Conservation (phyloP, 1,140 invertebrate species). For the Ceratina australensis region DNA sequence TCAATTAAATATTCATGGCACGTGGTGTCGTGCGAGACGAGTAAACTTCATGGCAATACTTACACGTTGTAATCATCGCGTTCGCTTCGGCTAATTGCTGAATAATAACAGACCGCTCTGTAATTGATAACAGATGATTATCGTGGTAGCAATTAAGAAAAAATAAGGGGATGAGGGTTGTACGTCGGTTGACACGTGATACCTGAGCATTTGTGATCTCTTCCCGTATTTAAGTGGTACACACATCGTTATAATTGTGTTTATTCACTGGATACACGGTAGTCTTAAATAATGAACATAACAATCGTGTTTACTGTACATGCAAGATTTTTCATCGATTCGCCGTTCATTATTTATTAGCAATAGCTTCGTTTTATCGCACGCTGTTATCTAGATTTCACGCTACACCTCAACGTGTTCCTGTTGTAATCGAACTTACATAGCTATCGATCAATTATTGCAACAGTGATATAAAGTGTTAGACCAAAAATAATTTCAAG, state of each 20-base stretch:
- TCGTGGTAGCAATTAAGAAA: background rate
- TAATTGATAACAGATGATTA: slow-evolving; percentile 7
- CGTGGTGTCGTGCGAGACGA: background rate
- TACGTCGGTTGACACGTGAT: background rate
- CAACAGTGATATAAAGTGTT: too few relatives aligned
- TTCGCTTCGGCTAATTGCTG: background rate
- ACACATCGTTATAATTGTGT: slow-evolving; percentile 37
- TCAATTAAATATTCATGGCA: slow-evolving; percentile 22
- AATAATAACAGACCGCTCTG: background rate
- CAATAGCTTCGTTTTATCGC: slow-evolving; percentile 29
- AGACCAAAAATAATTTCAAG: too few relatives aligned
- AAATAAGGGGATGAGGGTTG: background rate
- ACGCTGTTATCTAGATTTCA: slow-evolving; percentile 18
- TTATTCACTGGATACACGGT: slow-evolving; percentile 4
- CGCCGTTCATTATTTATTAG: slow-evolving; percentile 37
- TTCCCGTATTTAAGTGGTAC: slow-evolving; percentile 27
- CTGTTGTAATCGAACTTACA: background rate
- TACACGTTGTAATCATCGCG: background rate
- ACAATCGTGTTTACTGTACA: slow-evolving; percentile 13
- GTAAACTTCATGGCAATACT: background rate
- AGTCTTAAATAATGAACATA: slow-evolving; percentile 5
- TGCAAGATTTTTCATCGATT: slow-evolving; percentile 19
- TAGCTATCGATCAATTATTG: background rate
- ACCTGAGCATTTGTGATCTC: slow-evolving; percentile 38
- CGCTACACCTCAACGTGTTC: background rate